phyloP scores from a whole-genome alignment of 2,113 vertebrate species.

The Erpornis zantholeuca region DNA sequence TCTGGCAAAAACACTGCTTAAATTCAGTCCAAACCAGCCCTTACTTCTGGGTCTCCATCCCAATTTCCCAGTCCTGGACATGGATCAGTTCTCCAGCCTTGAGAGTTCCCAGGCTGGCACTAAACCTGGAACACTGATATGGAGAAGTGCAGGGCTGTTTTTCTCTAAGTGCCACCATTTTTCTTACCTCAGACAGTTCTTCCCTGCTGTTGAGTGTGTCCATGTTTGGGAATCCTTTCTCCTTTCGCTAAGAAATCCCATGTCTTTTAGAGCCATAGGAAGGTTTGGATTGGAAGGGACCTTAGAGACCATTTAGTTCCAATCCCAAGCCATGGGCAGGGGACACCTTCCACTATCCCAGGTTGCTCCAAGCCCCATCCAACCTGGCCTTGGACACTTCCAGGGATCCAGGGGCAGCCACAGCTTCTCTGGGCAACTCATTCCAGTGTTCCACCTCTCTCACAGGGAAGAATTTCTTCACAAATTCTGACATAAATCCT shows the following conservation, averaged over 20 bases:
- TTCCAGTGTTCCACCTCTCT: too few relatives aligned
- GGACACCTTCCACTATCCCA: not conserved
- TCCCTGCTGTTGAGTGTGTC: not conserved
- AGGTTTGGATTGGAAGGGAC: not conserved
- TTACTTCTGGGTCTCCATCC: not conserved
- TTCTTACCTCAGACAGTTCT: not conserved
- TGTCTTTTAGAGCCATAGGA: not conserved
- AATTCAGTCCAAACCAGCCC: not conserved
- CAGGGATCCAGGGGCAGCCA: fast-evolving
- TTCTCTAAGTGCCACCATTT: not conserved
- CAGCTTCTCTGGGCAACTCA: not conserved
- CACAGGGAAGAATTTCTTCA: not conserved
- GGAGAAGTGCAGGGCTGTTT: not conserved
- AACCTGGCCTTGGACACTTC: not conserved
- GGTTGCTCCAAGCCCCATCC: not conserved
- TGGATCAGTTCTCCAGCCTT: not conserved
- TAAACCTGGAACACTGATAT: not conserved
- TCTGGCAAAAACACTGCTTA: not conserved
- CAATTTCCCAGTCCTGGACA: not conserved
- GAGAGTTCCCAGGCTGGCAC: not conserved
- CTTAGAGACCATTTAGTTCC: too few relatives aligned
- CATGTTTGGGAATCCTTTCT: not conserved
- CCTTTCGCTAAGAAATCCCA: not conserved
- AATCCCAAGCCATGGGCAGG: too few relatives aligned
- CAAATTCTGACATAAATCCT: not conserved